These are phyloP conservation scores for Lottia gigantea DNA, from an alignment of 2,888 invertebrate genomes.

Conservation along the genomic window DNA sequence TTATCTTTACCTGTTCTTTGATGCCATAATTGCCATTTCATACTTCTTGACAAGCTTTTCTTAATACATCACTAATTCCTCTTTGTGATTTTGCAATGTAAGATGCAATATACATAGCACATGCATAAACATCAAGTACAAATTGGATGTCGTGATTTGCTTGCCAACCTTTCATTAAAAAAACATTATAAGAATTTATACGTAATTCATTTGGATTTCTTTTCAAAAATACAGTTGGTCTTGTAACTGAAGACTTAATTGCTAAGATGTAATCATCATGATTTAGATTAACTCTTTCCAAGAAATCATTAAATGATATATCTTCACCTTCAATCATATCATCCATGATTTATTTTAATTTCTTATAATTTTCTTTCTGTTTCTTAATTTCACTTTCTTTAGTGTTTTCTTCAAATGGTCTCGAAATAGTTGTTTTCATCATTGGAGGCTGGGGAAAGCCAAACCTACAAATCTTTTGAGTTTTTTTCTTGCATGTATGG, in stretches of 20 bases:
- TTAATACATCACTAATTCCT: constrained; percentile 39
- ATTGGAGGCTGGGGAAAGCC: constrained; percentile 23
- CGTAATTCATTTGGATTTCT: constrained; percentile 10
- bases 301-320: background rate
- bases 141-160: constrained; percentile 15
- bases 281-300: background rate
- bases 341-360: background rate
- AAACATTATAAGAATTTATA: constrained; percentile 8
- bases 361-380: background rate
- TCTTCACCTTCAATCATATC: background rate
- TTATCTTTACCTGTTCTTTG: constrained; percentile 30
- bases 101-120: constrained; percentile 32
- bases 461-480: constrained; percentile 26
- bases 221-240: constrained; percentile 7
- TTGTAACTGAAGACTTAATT: background rate
- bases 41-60: constrained; percentile 34
- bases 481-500: constrained; percentile 28
- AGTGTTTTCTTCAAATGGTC: background rate
- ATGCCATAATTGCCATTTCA: constrained; percentile 19
- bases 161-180: constrained; percentile 5
- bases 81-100: constrained; percentile 38
- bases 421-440: background rate
- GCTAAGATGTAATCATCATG: constrained; percentile 13
- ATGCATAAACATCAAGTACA: constrained; percentile 14
- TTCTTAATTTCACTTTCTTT: background rate